Evolutionary conservation across 2,797 vertebrate species (phyloP).

Genomic region (Pangasius mekongensis): DNA sequence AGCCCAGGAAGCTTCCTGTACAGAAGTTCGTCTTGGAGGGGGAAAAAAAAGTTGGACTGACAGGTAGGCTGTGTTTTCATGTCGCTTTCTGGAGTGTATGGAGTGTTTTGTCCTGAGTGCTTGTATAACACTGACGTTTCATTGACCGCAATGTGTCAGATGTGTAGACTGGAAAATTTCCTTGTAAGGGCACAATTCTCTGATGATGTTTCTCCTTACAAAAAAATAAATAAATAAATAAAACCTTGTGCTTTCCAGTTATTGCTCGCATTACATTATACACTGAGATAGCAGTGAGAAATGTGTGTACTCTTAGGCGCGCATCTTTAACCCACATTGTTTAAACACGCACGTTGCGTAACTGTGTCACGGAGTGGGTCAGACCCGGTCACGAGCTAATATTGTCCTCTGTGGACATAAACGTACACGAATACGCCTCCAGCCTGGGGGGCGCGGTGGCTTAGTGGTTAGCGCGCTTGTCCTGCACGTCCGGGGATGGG

Average conservation of each 20-base stretch:
- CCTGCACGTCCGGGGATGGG: fast-evolving
- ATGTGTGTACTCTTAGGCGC: neutral
- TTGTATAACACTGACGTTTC: constrained; percentile 48
- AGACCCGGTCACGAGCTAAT: constrained; percentile 59
- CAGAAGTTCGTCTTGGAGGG: neutral
- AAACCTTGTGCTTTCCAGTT: neutral
- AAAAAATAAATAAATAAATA: neutral
- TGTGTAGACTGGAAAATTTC: neutral
- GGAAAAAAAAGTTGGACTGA: neutral
- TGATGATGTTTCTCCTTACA: neutral
- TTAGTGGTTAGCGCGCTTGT: too few species aligned
- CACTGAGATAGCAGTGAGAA: neutral
- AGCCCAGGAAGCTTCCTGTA: neutral
- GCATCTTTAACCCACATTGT: neutral
- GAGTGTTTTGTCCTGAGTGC: neutral
- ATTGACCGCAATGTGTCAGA: constrained; percentile 43
- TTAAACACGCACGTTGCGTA: constrained; percentile 65
- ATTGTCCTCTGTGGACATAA: neutral
- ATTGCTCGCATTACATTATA: neutral
- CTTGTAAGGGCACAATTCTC: neutral
- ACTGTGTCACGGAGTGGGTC: constrained; percentile 71
- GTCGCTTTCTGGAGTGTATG: neutral
- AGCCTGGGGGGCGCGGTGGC: too few species aligned
- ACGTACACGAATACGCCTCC: too few species aligned
- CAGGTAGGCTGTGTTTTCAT: constrained; percentile 26